A percentile compares a stretch with the other conserved stretches of the same genome.
These are phyloP conservation scores for Dorcus hopei DNA, from an alignment of 2,888 invertebrate genomes.

Conservation along the genomic window DNA sequence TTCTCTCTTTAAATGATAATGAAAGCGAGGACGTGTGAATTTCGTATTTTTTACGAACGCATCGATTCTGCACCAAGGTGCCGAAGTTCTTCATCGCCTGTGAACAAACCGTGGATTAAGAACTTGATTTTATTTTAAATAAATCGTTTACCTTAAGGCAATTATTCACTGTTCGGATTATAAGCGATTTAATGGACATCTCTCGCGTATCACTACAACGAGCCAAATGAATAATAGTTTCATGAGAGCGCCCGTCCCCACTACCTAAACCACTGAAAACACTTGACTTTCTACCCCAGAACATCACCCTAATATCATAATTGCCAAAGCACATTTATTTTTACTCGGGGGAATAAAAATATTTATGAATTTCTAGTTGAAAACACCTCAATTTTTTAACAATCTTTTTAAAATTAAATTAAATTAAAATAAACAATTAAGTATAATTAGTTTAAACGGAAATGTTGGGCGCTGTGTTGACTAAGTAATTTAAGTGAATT, in stretches of 20 bases:
- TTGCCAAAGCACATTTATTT: slow-evolving; percentile 1
- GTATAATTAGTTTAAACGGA: slow-evolving; percentile 14
- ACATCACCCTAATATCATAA: slow-evolving; percentile 5
- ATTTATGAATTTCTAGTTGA: background rate
- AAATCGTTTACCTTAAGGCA: slow-evolving; percentile 34
- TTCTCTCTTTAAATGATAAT: slow-evolving; percentile 31
- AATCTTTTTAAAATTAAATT: no score
- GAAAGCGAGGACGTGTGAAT: slow-evolving; percentile 32
- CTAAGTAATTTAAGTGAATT: no score
- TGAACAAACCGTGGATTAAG: background rate
- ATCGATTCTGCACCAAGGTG: slow-evolving; percentile 32
- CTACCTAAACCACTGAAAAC: slow-evolving; percentile 1
- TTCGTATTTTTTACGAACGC: slow-evolving; percentile 28
- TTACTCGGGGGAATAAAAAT: slow-evolving; percentile 6
- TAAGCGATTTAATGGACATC: no score
- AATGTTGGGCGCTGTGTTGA: no score
- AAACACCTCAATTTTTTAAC: background rate
- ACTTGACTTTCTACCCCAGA: slow-evolving; percentile 9
- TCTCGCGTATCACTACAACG: no score
- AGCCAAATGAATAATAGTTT: no score
- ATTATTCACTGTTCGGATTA: slow-evolving; percentile 29
- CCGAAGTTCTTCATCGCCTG: slow-evolving; percentile 39
- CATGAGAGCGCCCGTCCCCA: slow-evolving; percentile 1
- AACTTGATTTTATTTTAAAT: no score
- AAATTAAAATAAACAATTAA: slow-evolving; percentile 15